phyloP scores from a whole-genome alignment of 2,797 vertebrate species.

The Euphonia xanthogaster region DNA sequence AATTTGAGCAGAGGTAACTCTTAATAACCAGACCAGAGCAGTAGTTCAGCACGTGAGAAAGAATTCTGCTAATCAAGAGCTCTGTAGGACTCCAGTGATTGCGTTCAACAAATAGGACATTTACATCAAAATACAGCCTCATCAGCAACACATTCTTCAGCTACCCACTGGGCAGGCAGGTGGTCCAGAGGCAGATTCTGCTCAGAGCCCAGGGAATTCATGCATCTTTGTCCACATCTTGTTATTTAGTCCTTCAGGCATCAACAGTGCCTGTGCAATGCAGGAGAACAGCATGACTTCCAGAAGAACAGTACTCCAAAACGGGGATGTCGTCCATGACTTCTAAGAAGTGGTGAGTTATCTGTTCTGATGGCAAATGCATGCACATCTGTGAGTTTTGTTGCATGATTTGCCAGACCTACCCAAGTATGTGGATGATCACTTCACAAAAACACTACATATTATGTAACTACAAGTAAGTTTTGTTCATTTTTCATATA shows the following conservation, averaged over 20 bases:
- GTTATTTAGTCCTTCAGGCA: neutral
- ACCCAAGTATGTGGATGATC: rapidly evolving
- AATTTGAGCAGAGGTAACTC: neutral
- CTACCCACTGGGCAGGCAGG: neutral
- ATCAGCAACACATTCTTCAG: neutral
- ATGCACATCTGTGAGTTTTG: neutral
- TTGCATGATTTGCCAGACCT: neutral
- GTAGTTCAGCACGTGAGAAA: neutral
- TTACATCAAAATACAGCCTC: neutral
- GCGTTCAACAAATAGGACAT: neutral
- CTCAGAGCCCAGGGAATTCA: neutral
- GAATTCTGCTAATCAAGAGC: neutral
- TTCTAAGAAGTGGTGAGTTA: neutral
- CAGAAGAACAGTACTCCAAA: neutral
- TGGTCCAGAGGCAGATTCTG: neutral
- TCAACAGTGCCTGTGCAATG: rapidly evolving
- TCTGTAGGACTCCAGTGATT: neutral
- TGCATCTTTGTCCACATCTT: neutral
- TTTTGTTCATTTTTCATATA: neutral
- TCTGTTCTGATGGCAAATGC: neutral
- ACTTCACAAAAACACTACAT: neutral
- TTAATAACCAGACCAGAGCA: neutral
- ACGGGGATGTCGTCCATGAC: rapidly evolving
- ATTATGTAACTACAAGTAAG: neutral
- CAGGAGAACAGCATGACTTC: neutral